phyloP scores from a whole-genome alignment of 92 coral and sea anemone species.

The Phenganax marumi region DNA sequence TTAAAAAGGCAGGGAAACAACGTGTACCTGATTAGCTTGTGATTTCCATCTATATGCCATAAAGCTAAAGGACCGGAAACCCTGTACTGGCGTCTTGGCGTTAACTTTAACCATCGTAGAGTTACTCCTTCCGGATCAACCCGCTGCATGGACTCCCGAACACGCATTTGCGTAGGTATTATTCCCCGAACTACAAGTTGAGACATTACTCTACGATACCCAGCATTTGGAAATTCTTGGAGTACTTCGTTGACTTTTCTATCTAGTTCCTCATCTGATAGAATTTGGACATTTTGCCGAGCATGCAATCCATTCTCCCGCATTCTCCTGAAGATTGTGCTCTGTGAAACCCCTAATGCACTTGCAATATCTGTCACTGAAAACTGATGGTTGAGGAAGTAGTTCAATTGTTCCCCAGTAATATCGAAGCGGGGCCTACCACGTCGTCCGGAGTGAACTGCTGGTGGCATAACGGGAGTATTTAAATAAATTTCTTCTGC shows the following conservation, averaged over 20 bases:
- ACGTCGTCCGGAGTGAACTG: conserved; percentile 43
- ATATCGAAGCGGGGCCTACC: conserved; percentile 50
- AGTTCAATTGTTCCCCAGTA: conserved; percentile 37
- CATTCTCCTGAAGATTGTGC: conserved; percentile 54
- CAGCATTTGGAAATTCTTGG: conserved; percentile 60
- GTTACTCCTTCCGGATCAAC: conserved; percentile 52
- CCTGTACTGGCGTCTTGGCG: conserved; percentile 51
- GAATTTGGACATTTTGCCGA: conserved; percentile 28
- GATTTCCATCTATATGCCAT: conserved; percentile 65
- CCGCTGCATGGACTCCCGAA: conserved; percentile 54
- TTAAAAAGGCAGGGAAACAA: too few relatives aligned
- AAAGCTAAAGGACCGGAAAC: conserved; percentile 56
- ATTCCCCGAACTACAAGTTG: conserved; percentile 53
- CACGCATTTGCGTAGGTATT: conserved; percentile 45
- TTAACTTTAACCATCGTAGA: conserved; percentile 49
- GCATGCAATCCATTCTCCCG: conserved; percentile 42
- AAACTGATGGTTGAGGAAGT: conserved; percentile 43
- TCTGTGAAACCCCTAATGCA: conserved; percentile 57
- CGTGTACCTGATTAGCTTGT: conserved; percentile 54
- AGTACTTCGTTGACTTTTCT: conserved; percentile 46
- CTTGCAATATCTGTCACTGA: conserved; percentile 51
- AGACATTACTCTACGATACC: conserved; percentile 55
- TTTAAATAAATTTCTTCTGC: conserved; percentile 44
- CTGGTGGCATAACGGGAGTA: conserved; percentile 42
- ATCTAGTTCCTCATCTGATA: conserved; percentile 58